Evolutionary conservation across 2,797 vertebrate species (phyloP), one percentile per base, ranked within the genome.

Genomic region (Cossypha caffra): DNA sequence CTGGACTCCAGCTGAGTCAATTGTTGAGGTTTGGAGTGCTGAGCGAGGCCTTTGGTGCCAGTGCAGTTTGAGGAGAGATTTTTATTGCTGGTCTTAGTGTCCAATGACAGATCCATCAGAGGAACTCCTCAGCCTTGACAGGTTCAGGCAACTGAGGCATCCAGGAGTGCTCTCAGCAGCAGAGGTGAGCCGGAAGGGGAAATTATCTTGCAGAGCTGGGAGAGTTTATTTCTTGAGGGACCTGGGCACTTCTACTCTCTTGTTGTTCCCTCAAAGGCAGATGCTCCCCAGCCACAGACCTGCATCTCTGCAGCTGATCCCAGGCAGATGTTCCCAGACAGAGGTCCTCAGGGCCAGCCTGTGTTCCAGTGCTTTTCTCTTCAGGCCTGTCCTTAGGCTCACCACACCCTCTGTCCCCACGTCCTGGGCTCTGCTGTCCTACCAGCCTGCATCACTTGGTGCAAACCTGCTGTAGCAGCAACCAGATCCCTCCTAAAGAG

Each of bases 31-130:
- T 9, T 68, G 38, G 47, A 35, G 29, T 3, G 0, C 6, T 59
- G 35, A 42, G 9, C 0, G 0, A 28, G 33, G 29, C 29, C 38
- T 40, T 59, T 59, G 19, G 11, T 33, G 16, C 10, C 29, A 29
- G 29, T 33, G 24, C 14, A 29, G 16, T 61, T 61, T 45, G 33
- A 61, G 11, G 24, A 28, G 16, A 59, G 4, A 11, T n/a, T 47
- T 59, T 38, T 40, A 20, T 31, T 57, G 16, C 33, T 45, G 16
- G 4, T 33, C 29, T 54, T 76, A 25, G 54, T 28, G 47, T 20
- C 16, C 29, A 25, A 2, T 2, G 1, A 12, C 21, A 80, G 40
- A 26, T 13, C 21, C 35, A 47, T 8, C 21, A 40, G 21, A 47
- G 29, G 17, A 59, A 35, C 38, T 52, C 29, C 29, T 66, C 21